Percentiles rank a stretch among this genome's conserved stretches.
phyloP scores from a whole-genome alignment of 2,113 vertebrate genomes.

The Ornithorhynchus anatinus region DNA sequence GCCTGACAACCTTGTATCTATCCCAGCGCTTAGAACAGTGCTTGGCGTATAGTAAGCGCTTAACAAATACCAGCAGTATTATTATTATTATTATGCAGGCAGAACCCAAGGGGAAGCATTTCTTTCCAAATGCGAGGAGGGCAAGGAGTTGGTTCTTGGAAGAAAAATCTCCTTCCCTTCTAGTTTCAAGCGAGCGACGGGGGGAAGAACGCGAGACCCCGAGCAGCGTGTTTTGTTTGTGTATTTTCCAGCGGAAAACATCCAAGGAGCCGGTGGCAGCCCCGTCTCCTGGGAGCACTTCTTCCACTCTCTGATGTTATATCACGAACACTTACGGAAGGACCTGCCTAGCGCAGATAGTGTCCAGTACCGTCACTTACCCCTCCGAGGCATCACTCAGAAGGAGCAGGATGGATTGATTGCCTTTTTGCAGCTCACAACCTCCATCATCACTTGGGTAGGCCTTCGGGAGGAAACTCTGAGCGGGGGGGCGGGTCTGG shows the following conservation, averaged over 20 bases:
- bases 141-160: not conserved
- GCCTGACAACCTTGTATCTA: too few species aligned
- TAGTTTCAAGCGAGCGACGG: not conserved
- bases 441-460: conserved; percentile 93
- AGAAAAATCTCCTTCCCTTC: not conserved
- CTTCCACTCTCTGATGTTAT: conserved; percentile 95
- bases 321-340: conserved; percentile 92
- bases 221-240: not conserved
- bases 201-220: too few species aligned
- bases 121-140: not conserved
- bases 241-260: conserved; percentile 83
- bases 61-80: too few species aligned
- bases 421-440: conserved; percentile 89
- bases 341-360: conserved; percentile 90
- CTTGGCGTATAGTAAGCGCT: too few species aligned
- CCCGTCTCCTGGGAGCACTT: conserved; percentile 98
- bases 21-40: too few species aligned
- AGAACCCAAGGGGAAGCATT: not conserved
- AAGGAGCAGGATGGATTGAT: conserved; percentile 93
- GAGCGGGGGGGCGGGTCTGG: too few species aligned
- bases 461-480: too few species aligned
- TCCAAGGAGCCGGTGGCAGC: conserved; percentile 88
- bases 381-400: conserved; percentile 93
- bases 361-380: conserved; percentile 89
- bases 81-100: too few species aligned